A percentile compares a stretch with the other conserved stretches of the same genome.
phyloP scores from a whole-genome alignment of 2,888 invertebrate genomes.

The Laothoe populi region DNA sequence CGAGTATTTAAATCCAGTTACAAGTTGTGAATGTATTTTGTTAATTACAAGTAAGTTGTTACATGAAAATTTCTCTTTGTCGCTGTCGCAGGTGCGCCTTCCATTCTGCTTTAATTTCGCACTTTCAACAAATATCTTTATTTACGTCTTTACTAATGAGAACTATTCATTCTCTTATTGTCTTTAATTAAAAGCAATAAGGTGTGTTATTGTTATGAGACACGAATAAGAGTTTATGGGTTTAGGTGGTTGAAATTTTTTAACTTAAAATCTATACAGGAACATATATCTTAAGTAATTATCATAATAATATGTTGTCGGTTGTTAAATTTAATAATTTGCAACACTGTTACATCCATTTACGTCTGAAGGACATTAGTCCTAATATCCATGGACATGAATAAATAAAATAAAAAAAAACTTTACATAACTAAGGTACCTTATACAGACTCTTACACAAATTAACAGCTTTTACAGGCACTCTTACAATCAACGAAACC shows the following conservation, averaged over 20 bases:
- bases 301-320: too few relatives aligned
- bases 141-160: conserved; percentile 37
- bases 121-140: conserved; percentile 63
- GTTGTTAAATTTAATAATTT: too few relatives aligned
- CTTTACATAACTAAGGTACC: too few relatives aligned
- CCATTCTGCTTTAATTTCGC: conserved; percentile 47
- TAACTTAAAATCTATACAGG: too few relatives aligned
- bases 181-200: conserved; percentile 18
- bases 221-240: neutral
- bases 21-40: conserved; percentile 84
- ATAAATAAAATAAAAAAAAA: too few relatives aligned
- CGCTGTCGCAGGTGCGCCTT: conserved; percentile 69
- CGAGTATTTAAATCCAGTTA: conserved; percentile 84
- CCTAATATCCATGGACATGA: too few relatives aligned
- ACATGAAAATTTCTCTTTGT: conserved; percentile 74
- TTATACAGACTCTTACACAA: too few relatives aligned
- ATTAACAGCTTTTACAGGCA: too few relatives aligned
- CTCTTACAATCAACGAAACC: neutral
- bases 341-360: too few relatives aligned
- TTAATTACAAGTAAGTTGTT: conserved; percentile 80
- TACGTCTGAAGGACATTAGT: too few relatives aligned
- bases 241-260: too few relatives aligned
- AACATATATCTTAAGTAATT: too few relatives aligned
- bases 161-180: conserved; percentile 3
- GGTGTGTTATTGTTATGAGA: conserved; percentile 1